phyloP scores from a whole-genome alignment of 2,888 invertebrate genomes.

The Enchytraeus crypticus region DNA sequence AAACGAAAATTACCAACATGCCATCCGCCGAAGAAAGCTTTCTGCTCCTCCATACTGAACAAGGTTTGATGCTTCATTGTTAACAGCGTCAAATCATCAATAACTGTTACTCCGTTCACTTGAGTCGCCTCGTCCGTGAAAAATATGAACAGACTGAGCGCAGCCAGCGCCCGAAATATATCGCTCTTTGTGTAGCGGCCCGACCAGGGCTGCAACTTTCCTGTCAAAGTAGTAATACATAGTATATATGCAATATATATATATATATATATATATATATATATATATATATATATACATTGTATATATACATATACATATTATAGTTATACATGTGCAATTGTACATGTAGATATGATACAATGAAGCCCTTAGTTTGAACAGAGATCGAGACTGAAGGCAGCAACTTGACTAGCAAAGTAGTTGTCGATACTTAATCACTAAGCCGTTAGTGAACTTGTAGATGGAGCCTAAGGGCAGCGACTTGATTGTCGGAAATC shows the following conservation, averaged over 20 bases:
- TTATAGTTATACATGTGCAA: neutral
- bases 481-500: too few species aligned
- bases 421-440: too few species aligned
- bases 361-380: too few species aligned
- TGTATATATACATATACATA: neutral
- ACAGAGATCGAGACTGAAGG: too few species aligned
- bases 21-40: slow-evolving; percentile 18
- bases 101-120: slow-evolving; percentile 18
- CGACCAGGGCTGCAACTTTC: slow-evolving; percentile 9
- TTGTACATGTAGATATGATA: too few species aligned
- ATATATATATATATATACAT: neutral
- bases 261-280: neutral
- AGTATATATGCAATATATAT: neutral
- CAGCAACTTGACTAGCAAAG: too few species aligned
- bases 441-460: too few species aligned
- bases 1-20: too few species aligned
- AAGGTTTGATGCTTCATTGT: slow-evolving; percentile 14
- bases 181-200: slow-evolving; percentile 12
- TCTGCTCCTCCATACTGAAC: slow-evolving; percentile 17
- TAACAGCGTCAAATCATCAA: slow-evolving; percentile 18
- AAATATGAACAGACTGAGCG: slow-evolving; percentile 9
- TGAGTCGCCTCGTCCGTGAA: slow-evolving; percentile 13
- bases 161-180: slow-evolving; percentile 12
- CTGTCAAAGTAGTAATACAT: neutral
- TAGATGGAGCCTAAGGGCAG: too few species aligned